Evolutionary conservation across 2,797 vertebrate species (phyloP).

Genomic region (Limnodromus scolopaceus): DNA sequence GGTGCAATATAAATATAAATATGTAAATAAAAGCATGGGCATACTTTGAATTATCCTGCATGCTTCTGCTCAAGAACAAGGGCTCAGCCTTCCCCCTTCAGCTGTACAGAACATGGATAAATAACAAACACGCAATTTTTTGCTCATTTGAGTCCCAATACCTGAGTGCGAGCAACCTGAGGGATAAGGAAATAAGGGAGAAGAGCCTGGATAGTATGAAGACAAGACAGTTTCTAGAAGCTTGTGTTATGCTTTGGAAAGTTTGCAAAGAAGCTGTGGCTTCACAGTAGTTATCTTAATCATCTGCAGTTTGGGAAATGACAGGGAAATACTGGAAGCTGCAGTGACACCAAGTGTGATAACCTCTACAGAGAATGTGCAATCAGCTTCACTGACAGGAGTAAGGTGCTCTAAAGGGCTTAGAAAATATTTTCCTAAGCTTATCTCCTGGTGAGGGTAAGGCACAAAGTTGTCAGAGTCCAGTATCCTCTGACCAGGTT

Average conservation of each 20-base stretch:
- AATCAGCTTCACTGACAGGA: not conserved
- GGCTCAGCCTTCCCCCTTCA: not conserved
- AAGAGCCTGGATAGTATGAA: not conserved
- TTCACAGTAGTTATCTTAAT: not conserved
- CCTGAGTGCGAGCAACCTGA: not conserved
- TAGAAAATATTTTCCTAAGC: not conserved
- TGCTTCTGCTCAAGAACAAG: not conserved
- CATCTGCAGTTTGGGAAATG: not conserved
- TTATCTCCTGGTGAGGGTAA: not conserved
- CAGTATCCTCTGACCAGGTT: not conserved
- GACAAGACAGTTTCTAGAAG: not conserved
- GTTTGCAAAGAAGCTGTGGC: not conserved
- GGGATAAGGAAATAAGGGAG: not conserved
- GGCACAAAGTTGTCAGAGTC: not conserved
- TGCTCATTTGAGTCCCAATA: not conserved
- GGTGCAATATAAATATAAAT: not conserved
- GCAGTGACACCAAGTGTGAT: not conserved
- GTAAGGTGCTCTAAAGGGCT: not conserved
- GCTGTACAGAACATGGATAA: not conserved
- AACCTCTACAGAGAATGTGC: not conserved
- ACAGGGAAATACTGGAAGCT: not conserved
- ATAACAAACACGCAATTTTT: not conserved
- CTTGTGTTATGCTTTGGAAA: not conserved
- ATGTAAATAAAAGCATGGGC: not conserved
- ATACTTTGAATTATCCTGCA: not conserved